Evolutionary conservation across 2,888 invertebrate species (phyloP), one percentile per base, ranked within the genome.

Genomic region (Oscheius sp.): DNA sequence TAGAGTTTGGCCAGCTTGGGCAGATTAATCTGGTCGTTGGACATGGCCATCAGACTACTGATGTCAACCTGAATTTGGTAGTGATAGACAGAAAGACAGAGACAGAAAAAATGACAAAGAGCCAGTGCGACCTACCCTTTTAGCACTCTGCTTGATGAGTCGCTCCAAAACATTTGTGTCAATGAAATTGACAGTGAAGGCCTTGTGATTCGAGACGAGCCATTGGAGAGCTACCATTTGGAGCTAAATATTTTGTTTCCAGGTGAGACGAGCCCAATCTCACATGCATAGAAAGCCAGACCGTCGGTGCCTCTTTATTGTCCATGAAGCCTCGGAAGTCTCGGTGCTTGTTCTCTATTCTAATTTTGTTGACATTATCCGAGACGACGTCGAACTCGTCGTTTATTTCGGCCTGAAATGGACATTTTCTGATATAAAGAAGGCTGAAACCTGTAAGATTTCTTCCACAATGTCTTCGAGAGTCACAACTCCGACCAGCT

Each of bases 381-480:
- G 82, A 85, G n/a, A 88, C 82, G 2, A 96, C 95, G 90, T 98
- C 98, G 0, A 96, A 97, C 90, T 98, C 98, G 89, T 99, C 98
- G 84, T 96, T 94, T 85, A 99, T 99, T 91, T 99, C 98, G 0
- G 96, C 94, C 90, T 82, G 59, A n/a, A 78, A 21, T 68, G 21
- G 21, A 21, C 21, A 21, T 21, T 21, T 21, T 21, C 0, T 21
- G 21, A 21, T 21, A 21, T 21, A 21, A 21, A 21, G 21, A 7
- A 42, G 2, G 37, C 60, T 51, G 21, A 57, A 11, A 82, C 83
- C 79, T 84, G 84, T 48, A 84, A 70, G 65, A 84, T 84, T 65
- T 84, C 84, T 68, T 85, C 85, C 9, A 85, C 83, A 74, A 88
- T 87, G 73, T 88, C 88, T 73, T 88, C 88, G 55, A 99, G 90